Evolutionary conservation across 2,113 vertebrate species (phyloP), one percentile per base, ranked within the genome.

Genomic region (Brachyhypopomus occidentalis): DNA sequence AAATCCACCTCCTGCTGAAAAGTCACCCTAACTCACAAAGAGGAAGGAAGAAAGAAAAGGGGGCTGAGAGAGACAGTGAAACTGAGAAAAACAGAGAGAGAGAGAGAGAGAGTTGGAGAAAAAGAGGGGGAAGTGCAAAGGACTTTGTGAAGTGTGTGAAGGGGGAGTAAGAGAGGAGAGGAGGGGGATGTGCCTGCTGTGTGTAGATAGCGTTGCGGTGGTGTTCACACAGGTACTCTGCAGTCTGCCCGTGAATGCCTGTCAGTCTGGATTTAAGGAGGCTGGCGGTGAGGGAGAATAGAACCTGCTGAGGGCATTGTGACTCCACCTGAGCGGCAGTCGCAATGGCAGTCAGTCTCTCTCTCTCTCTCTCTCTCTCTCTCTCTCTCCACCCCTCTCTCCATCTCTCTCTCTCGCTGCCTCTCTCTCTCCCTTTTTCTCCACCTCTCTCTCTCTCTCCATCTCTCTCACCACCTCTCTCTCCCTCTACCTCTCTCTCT

Each of bases 221-320:
- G 86, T 85, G 88, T 88, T 90, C 75, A 86, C 87, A 88, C 93
- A 94, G 93, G 93, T 94, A 93, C 92, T 90, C 73, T 11, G 72
- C 72, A 75, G 63, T 69, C 91, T 90, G 88, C 88, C 88, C 84
- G 89, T 91, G 89, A 94, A 94, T 91, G 92, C 88, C 89, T 92
- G 91, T 91, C 92, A 92, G 88, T 93, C 92, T 93, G 89, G 91
- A 93, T 93, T 93, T 93, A 86, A 85, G 77, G 88, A 89, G 91
- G 89, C 91, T 89, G 87, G 87, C 83, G 84, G 88, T 86, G 89
- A 92, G 87, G 83, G 85, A 89, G 91, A 92, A 89, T 83, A 78
- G 90, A 90, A 86, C 90, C 91, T 83, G 89, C 88, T 89, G 91
- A 88, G 88, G 88, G 90, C 88, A 91, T 92, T 92, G 89, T 91